These are phyloP conservation scores for Drosophila paracracens DNA, from an alignment of 2,888 invertebrate genomes.

Conservation along the genomic window DNA sequence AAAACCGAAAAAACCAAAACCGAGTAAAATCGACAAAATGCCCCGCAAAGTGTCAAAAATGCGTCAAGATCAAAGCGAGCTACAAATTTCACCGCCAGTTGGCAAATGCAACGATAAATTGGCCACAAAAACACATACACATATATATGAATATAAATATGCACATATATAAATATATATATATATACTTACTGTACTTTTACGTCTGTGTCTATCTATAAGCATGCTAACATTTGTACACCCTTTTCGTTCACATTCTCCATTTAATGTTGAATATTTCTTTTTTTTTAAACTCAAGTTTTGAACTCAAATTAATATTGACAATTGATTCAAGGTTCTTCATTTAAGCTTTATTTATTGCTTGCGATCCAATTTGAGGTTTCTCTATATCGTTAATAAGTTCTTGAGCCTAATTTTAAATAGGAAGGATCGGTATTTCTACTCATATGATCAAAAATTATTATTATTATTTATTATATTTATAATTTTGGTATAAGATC, in stretches of 20 bases:
- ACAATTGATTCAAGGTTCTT: not conserved
- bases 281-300: not conserved
- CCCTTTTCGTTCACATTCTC: not conserved
- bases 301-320: not conserved
- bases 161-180: constrained; percentile 14
- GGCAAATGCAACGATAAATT: constrained; percentile 76
- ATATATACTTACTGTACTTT: not conserved
- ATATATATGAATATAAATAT: constrained; percentile 4
- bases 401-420: not conserved
- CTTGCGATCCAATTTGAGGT: not conserved
- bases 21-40: constrained; percentile 69
- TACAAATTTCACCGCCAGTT: constrained; percentile 67
- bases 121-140: constrained; percentile 48
- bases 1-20: constrained; percentile 24
- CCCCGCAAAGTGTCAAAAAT: constrained; percentile 74
- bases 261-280: not conserved
- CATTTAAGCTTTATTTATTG: not conserved
- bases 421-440: not conserved
- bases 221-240: constrained; percentile 11
- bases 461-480: too few species aligned
- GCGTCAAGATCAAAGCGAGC: constrained; percentile 76
- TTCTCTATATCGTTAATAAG: not conserved
- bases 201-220: not conserved
- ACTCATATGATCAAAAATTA: too few species aligned
- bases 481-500: not conserved